Evolutionary conservation across 1,140 invertebrate genomes (phyloP).

Genomic region (Leptestheria dahalacensis): DNA sequence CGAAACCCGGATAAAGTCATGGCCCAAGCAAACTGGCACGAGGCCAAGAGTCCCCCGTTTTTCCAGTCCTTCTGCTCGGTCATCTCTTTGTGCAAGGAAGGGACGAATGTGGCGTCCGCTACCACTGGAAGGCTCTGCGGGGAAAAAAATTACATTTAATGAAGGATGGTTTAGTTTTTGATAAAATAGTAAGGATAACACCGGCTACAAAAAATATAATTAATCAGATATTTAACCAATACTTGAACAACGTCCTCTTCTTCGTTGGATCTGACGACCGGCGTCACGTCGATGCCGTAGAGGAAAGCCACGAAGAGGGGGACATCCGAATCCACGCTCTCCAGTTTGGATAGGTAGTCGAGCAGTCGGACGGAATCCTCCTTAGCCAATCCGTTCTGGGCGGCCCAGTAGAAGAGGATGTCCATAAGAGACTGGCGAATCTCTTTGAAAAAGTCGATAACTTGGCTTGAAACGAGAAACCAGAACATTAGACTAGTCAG

Average conservation of each 20-base stretch:
- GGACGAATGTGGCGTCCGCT: constrained; percentile 45
- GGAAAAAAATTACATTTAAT: neutral
- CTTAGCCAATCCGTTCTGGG: constrained; percentile 56
- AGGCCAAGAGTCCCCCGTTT: constrained; percentile 46
- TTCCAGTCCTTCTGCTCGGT: constrained; percentile 39
- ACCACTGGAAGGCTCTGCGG: constrained; percentile 55
- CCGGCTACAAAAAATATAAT: neutral
- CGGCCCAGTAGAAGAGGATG: constrained; percentile 70
- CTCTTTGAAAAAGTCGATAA: constrained; percentile 59
- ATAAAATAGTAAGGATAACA: no score
- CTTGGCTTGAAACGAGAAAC: constrained; percentile 30
- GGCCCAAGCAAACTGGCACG: constrained; percentile 62
- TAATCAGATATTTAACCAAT: constrained; percentile 2
- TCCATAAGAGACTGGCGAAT: constrained; percentile 65
- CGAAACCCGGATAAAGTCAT: constrained; percentile 63
- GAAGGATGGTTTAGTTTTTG: no score
- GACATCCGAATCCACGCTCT: constrained; percentile 50
- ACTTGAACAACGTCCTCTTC: constrained; percentile 35
- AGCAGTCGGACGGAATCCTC: constrained; percentile 36
- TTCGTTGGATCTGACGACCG: constrained; percentile 45
- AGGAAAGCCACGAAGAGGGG: constrained; percentile 66
- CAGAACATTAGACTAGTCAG: constrained; percentile 12
- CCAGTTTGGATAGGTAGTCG: constrained; percentile 29
- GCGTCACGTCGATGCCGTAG: constrained; percentile 65
- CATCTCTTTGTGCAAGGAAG: constrained; percentile 38